Evolutionary conservation across 1,140 invertebrate species (phyloP).

Genomic region (Anadara kagoshimensis): DNA sequence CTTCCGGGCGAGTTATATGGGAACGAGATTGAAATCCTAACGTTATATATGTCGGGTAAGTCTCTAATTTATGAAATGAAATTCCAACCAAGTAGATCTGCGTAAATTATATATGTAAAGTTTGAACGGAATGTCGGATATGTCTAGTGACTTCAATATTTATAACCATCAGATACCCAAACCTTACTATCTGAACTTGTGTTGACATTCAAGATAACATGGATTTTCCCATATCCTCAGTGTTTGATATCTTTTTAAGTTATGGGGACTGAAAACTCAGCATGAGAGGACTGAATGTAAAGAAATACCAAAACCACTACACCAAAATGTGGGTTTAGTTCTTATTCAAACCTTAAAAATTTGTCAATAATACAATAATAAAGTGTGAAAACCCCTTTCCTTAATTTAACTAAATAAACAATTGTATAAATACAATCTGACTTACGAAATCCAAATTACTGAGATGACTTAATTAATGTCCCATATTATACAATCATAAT

Average conservation of each 20-base stretch:
- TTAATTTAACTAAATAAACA: not conserved
- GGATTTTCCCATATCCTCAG: too few relatives aligned
- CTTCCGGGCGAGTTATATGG: too few relatives aligned
- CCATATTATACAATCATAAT: not conserved
- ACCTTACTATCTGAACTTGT: too few relatives aligned
- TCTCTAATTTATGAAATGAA: too few relatives aligned
- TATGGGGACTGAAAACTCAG: conserved; percentile 13
- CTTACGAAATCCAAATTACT: not conserved
- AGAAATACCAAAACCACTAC: not conserved
- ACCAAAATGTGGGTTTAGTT: conserved; percentile 1
- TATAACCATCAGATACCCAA: too few relatives aligned
- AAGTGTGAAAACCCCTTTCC: not conserved
- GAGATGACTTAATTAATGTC: not conserved
- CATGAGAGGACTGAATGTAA: not conserved
- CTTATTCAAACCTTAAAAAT: not conserved
- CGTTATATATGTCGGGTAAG: too few relatives aligned
- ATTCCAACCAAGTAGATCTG: too few relatives aligned
- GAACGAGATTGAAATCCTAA: too few relatives aligned
- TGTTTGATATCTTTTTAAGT: conserved; percentile 2
- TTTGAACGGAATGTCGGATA: too few relatives aligned
- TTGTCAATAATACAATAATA: not conserved
- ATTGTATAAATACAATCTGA: not conserved
- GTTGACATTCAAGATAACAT: too few relatives aligned
- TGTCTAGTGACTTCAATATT: too few relatives aligned
- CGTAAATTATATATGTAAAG: too few relatives aligned